A percentile compares a stretch with the other conserved stretches of the same genome.
These are phyloP conservation scores for Chloroclysta siterata DNA, from an alignment of 2,888 invertebrate genomes.

Conservation along the genomic window DNA sequence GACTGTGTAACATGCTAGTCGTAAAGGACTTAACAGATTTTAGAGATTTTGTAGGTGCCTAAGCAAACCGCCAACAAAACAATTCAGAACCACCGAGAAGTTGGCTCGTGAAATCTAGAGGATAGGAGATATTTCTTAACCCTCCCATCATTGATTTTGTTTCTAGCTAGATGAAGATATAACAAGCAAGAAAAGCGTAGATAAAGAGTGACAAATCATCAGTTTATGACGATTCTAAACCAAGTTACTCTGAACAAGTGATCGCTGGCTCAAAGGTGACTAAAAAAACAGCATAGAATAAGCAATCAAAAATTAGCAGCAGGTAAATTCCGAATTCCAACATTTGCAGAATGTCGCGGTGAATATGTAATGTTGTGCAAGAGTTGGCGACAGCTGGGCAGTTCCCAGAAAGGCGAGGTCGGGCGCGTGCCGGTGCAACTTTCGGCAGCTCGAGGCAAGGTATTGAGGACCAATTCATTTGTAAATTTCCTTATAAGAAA, in stretches of 20 bases:
- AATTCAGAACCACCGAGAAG: no score
- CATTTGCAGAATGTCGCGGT: slow-evolving; percentile 29
- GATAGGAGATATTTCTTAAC: no score
- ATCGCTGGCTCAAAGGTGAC: neutral
- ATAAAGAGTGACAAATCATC: neutral
- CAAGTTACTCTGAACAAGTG: no score
- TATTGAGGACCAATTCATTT: neutral
- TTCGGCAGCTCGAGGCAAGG: slow-evolving; percentile 29
- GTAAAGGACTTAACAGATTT: no score
- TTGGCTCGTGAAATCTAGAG: no score
- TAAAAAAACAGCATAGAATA: neutral
- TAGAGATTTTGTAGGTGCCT: no score
- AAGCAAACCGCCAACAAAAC: no score
- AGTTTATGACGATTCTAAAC: no score
- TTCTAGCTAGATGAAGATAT: no score
- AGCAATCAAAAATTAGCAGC: neutral
- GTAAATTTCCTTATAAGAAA: neutral
- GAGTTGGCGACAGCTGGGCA: slow-evolving; percentile 28
- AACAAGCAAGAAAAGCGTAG: no score
- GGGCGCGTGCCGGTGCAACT: slow-evolving; percentile 34
- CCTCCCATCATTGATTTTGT: no score
- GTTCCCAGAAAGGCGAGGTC: slow-evolving; percentile 46
- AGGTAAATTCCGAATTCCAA: slow-evolving; percentile 24
- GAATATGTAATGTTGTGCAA: slow-evolving; percentile 35
- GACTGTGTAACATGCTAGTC: no score